Conservation (phyloP, 2,113 vertebrate species). For the Pedionomus torquatus region DNA sequence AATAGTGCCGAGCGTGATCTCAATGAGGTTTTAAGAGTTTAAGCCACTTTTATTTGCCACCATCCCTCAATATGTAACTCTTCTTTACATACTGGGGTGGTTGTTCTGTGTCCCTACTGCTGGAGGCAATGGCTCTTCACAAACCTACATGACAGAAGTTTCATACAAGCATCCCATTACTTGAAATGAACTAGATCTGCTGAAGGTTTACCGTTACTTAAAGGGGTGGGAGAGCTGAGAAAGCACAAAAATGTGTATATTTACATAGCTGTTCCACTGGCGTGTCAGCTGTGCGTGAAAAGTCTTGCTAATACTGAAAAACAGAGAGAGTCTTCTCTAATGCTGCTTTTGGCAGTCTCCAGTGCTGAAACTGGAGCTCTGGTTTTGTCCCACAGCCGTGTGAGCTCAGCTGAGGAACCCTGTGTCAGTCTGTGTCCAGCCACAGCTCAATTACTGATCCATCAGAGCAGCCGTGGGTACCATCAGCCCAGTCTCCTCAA, state of each 20-base stretch:
- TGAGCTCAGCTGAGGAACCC: not conserved
- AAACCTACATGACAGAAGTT: not conserved
- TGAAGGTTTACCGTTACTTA: not conserved
- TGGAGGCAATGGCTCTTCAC: not conserved
- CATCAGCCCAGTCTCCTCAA: not conserved
- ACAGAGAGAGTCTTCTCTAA: not conserved
- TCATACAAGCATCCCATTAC: not conserved
- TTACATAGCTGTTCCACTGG: not conserved
- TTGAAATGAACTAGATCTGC: not conserved
- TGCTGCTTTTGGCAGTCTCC: not conserved
- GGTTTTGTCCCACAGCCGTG: not conserved
- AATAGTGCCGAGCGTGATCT: not conserved
- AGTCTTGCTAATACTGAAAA: constrained; percentile 21
- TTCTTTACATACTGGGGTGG: not conserved
- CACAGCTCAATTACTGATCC: not conserved
- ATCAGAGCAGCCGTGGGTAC: not conserved
- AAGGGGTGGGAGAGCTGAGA: not conserved
- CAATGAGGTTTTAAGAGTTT: not conserved
- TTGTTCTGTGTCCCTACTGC: not conserved
- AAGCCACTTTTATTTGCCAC: not conserved
- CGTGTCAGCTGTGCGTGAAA: not conserved
- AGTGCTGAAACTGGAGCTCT: not conserved
- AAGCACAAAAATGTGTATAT: not conserved
- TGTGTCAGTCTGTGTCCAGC: not conserved
- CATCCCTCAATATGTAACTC: not conserved